Percentiles rank a stretch among this genome's conserved stretches.
phyloP scores from a whole-genome alignment of 2,797 vertebrate species.

The Sebastes diploproa region DNA sequence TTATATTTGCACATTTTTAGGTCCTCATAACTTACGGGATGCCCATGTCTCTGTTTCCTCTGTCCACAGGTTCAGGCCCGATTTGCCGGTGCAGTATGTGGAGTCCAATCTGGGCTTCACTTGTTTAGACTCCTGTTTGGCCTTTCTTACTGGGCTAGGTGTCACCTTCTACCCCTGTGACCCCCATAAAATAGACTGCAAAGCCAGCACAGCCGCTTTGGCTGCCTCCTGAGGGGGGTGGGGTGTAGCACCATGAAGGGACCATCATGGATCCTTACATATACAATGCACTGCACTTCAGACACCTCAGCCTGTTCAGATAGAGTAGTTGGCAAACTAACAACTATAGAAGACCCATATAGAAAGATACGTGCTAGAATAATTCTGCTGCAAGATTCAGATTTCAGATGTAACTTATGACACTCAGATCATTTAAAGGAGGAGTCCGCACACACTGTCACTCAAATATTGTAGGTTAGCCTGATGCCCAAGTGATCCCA shows the following conservation, averaged over 20 bases:
- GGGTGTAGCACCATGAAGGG: constrained; percentile 13
- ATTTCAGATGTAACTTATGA: constrained; percentile 14
- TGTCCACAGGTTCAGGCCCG: constrained; percentile 84
- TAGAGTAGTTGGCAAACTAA: constrained; percentile 23
- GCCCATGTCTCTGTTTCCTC: constrained; percentile 37
- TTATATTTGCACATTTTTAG: background rate
- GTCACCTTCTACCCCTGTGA: constrained; percentile 86
- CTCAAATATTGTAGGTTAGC: background rate
- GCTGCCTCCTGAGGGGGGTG: constrained; percentile 82
- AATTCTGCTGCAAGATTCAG: constrained; percentile 7
- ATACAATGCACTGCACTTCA: constrained; percentile 62
- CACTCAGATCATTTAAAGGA: background rate
- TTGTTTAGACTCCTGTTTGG: constrained; percentile 91
- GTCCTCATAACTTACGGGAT: background rate
- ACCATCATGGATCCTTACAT: constrained; percentile 26
- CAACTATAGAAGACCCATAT: background rate
- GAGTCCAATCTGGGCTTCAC: constrained; percentile 90
- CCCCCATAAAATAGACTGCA: constrained; percentile 92
- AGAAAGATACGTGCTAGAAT: constrained; percentile 4
- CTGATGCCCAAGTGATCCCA: constrained; percentile 3
- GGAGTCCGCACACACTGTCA: constrained; percentile 16
- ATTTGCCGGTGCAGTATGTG: constrained; percentile 88
- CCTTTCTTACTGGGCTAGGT: constrained; percentile 89
- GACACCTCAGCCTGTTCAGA: constrained; percentile 52
- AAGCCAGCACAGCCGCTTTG: constrained; percentile 87